Conservation (phyloP, 1,140 invertebrate species). For the Macrobrachium rosenbergii region DNA sequence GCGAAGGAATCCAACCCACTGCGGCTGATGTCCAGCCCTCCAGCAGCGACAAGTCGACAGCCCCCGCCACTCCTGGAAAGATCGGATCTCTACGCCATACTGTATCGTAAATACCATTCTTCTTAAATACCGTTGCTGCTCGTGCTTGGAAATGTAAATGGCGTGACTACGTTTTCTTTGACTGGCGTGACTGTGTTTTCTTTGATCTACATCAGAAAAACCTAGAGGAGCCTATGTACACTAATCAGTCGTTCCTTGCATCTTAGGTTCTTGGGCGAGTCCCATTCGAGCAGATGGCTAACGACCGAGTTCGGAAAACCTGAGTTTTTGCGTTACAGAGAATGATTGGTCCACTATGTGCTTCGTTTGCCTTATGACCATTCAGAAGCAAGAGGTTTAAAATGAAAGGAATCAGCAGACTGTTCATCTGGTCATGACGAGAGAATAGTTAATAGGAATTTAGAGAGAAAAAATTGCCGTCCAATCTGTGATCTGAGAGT, state of each 20-base stretch:
- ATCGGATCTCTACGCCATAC: conserved; percentile 41
- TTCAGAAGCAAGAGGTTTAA: no score
- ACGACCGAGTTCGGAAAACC: no score
- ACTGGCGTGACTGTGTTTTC: neutral
- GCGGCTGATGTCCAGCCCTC: neutral
- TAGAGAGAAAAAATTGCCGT: conserved; percentile 7
- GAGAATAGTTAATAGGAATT: neutral
- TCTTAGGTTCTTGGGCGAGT: no score
- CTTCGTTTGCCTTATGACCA: no score
- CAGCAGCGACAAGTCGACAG: neutral
- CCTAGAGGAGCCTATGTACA: no score
- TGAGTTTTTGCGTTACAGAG: no score
- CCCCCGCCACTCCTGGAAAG: conserved; percentile 39
- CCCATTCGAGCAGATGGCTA: no score
- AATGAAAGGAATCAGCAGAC: neutral
- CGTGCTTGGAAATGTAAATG: neutral
- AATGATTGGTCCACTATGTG: no score
- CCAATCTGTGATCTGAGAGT: conserved; percentile 44
- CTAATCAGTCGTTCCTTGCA: no score
- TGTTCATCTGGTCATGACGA: neutral
- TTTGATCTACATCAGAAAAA: no score
- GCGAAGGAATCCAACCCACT: conserved; percentile 1
- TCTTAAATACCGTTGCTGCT: conserved; percentile 20
- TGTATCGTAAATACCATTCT: conserved; percentile 55
- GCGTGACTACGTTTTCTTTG: neutral